phyloP scores from a whole-genome alignment of 2,888 invertebrate genomes.

The Metellina segmentata region DNA sequence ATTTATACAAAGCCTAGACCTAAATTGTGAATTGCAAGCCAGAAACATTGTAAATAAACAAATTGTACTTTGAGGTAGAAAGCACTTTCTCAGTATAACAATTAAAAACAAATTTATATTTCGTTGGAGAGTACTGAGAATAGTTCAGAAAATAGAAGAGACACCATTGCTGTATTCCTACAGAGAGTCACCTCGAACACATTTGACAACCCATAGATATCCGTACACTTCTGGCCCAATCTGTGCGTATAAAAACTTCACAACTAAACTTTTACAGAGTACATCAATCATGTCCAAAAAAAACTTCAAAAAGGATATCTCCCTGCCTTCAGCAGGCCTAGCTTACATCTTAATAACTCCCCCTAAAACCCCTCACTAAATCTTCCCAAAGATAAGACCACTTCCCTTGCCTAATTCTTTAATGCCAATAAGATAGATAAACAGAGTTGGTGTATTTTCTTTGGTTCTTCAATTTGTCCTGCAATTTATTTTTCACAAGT shows the following conservation, averaged over 20 bases:
- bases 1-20: too few species aligned
- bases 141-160: not conserved
- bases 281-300: not conserved
- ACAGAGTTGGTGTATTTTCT: not conserved
- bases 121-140: not conserved
- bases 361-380: slow-evolving; percentile 54
- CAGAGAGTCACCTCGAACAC: not conserved
- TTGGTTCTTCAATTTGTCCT: too few species aligned
- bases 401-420: slow-evolving; percentile 57
- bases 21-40: too few species aligned
- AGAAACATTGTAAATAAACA: too few species aligned
- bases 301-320: not conserved
- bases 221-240: not conserved
- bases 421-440: slow-evolving; percentile 43
- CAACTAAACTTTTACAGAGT: not conserved
- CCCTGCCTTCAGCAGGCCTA: too few species aligned
- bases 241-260: not conserved
- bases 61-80: too few species aligned
- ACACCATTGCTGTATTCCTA: not conserved
- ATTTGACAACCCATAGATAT: not conserved
- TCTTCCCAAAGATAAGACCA: too few species aligned
- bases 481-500: too few species aligned
- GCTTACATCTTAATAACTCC: not conserved
- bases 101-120: too few species aligned
- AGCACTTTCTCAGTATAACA: too few species aligned